These are phyloP conservation scores for Pollenia angustigena DNA, from an alignment of 2,888 invertebrate species.

Conservation along the genomic window DNA sequence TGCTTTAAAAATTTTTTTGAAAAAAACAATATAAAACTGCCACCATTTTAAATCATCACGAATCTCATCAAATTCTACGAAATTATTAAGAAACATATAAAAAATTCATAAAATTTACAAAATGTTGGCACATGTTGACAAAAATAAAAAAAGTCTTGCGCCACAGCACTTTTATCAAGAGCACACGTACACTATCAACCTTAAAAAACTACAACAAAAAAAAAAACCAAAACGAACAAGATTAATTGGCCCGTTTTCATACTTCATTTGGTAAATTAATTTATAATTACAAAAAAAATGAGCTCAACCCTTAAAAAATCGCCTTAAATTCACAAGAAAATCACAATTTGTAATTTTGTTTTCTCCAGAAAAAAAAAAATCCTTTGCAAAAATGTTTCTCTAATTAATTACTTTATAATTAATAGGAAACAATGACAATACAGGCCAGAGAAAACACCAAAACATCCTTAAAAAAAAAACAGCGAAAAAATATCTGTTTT, in stretches of 20 bases:
- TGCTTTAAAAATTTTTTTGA: too few species aligned
- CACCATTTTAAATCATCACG: background rate
- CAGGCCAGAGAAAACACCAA: conserved; percentile 15
- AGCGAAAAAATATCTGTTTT: background rate
- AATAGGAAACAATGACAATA: conserved; percentile 40
- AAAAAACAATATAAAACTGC: background rate
- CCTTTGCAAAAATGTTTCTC: conserved; percentile 13
- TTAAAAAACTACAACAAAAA: background rate
- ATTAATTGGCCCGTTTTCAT: conserved; percentile 7
- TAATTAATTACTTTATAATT: conserved; percentile 56
- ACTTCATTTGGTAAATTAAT: background rate
- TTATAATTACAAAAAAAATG: conserved; percentile 17
- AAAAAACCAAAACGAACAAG: background rate
- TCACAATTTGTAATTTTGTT: background rate
- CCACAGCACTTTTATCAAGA: too few species aligned
- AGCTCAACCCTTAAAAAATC: background rate
- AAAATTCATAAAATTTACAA: background rate
- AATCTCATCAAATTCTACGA: background rate
- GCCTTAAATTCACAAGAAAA: background rate
- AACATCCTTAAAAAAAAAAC: background rate
- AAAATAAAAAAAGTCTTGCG: background rate
- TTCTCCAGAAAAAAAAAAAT: background rate
- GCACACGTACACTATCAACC: too few species aligned
- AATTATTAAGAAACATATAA: conserved; percentile 7
- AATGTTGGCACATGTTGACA: conserved; percentile 4